These are phyloP conservation scores for Macrobrachium nipponense DNA, from an alignment of 1,140 invertebrate species.

Conservation along the genomic window DNA sequence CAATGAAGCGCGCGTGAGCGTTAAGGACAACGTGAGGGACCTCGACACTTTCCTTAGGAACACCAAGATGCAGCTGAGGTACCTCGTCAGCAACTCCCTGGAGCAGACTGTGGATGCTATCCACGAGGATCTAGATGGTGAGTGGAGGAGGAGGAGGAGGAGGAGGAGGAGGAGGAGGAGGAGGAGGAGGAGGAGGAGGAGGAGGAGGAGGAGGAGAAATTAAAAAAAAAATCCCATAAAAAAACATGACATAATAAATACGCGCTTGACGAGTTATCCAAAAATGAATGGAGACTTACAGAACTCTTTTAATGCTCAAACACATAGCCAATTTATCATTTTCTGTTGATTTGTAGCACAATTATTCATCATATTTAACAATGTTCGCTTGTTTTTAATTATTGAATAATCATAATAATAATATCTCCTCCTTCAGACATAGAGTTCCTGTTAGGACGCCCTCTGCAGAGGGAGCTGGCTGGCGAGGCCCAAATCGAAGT, in stretches of 20 bases:
- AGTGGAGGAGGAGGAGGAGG: not conserved
- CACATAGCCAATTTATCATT: too few species aligned
- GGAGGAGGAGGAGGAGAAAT: not conserved
- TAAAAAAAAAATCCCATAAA: too few species aligned
- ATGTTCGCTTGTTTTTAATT: too few species aligned
- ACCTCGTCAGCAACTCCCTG: constrained; percentile 43
- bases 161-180: not conserved
- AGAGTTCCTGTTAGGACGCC: constrained; percentile 45
- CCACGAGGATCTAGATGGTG: constrained; percentile 41
- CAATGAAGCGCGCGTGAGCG: constrained; percentile 13
- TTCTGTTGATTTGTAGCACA: too few species aligned
- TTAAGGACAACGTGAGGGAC: constrained; percentile 42
- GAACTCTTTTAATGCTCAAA: too few species aligned
- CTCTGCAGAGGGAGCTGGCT: constrained; percentile 44
- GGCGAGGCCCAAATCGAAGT: constrained; percentile 50
- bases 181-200: not conserved
- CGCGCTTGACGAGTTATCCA: too few species aligned
- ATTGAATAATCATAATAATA: not conserved
- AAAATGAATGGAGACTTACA: too few species aligned
- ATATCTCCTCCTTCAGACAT: constrained; percentile 21
- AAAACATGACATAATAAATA: too few species aligned
- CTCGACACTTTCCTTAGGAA: constrained; percentile 51
- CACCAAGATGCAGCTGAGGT: constrained; percentile 55
- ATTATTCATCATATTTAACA: too few species aligned
- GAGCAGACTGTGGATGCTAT: constrained; percentile 45